phyloP scores from a whole-genome alignment of 2,113 vertebrate species.

The Nibea coibor region DNA sequence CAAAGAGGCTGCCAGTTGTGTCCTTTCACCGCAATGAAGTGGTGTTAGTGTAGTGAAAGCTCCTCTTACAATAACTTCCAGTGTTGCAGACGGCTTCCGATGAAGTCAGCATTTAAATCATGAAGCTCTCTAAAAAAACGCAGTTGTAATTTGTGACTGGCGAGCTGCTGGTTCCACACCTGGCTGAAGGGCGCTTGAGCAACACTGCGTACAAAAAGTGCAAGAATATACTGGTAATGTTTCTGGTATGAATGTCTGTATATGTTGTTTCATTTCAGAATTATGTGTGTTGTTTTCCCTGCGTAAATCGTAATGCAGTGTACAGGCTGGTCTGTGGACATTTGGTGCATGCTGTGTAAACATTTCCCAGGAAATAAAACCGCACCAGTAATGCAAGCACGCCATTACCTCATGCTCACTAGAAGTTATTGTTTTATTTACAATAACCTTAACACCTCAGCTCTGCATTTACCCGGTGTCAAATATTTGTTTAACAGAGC shows the following conservation, averaged over 20 bases:
- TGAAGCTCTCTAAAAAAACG: background rate
- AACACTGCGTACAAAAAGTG: background rate
- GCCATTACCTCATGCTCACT: background rate
- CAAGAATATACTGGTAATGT: background rate
- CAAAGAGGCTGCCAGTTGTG: constrained; percentile 57
- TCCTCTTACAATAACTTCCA: constrained; percentile 55
- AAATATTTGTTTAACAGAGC: constrained; percentile 11
- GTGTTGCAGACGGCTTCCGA: constrained; percentile 17
- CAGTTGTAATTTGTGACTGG: background rate
- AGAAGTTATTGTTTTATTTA: constrained; percentile 7
- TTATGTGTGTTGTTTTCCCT: background rate
- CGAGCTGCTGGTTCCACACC: constrained; percentile 9
- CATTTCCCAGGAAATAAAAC: background rate
- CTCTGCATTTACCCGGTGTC: background rate
- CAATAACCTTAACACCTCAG: background rate
- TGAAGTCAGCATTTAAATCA: constrained; percentile 49
- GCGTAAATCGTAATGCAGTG: background rate
- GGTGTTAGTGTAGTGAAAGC: constrained; percentile 58
- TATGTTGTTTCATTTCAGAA: background rate
- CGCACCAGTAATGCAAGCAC: background rate
- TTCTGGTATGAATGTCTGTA: background rate
- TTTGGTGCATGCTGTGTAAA: background rate
- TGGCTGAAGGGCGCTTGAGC: background rate
- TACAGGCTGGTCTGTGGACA: background rate
- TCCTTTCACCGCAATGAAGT: constrained; percentile 54